Conservation (phyloP, 2,113 vertebrate genomes). For the Tichodroma muraria region DNA sequence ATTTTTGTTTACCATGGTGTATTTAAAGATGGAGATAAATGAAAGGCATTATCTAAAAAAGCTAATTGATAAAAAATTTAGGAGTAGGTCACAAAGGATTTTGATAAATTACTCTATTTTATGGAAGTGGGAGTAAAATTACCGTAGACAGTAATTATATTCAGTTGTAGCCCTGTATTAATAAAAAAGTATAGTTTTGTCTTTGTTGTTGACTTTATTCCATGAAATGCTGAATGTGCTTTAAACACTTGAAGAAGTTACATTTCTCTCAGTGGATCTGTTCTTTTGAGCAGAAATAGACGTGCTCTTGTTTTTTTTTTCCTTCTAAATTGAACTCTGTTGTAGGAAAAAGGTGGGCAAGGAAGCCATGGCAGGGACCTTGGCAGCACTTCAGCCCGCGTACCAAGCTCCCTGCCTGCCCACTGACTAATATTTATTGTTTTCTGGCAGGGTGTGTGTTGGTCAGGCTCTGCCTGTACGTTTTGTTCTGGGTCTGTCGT, state of each 20-base stretch:
- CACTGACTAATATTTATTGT: not conserved
- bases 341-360: not conserved
- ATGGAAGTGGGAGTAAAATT: not conserved
- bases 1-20: not conserved
- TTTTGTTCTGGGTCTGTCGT: not conserved
- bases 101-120: not conserved
- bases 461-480: not conserved
- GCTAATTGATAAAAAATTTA: not conserved
- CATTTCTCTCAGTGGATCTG: not conserved
- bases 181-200: not conserved
- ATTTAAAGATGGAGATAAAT: constrained; percentile 17
- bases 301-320: not conserved
- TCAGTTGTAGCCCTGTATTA: not conserved
- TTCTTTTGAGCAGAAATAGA: not conserved
- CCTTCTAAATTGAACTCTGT: not conserved
- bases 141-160: not conserved
- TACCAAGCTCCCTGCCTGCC: not conserved
- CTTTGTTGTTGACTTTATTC: not conserved
- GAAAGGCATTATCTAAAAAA: not conserved
- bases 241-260: not conserved
- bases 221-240: not conserved
- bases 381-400: not conserved
- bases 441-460: not conserved
- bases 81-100: not conserved
- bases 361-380: not conserved